These are phyloP conservation scores for Scomberomorus guttatus DNA, from an alignment of 2,797 vertebrate species.

Conservation along the genomic window DNA sequence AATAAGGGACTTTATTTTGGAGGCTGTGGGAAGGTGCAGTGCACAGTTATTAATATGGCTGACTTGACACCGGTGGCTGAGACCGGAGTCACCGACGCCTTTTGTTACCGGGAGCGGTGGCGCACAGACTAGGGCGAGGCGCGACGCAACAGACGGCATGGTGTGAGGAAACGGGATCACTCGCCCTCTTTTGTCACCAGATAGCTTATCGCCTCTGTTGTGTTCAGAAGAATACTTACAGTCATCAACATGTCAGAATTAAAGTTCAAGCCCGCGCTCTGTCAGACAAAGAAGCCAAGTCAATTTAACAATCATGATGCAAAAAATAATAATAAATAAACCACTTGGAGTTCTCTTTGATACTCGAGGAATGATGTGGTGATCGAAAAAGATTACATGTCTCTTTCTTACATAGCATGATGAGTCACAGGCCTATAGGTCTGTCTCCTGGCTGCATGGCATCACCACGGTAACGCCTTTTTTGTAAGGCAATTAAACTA, in stretches of 20 bases:
- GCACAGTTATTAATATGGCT: background rate
- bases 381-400: constrained; percentile 6
- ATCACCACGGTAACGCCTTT: constrained; percentile 71
- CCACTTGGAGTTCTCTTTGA: background rate
- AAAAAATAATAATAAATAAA: too few species aligned
- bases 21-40: background rate
- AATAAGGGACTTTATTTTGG: constrained; percentile 59
- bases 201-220: constrained; percentile 6
- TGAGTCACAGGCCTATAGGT: constrained; percentile 75
- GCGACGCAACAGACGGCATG: constrained; percentile 56
- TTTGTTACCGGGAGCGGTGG: constrained; percentile 79
- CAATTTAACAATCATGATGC: constrained; percentile 18
- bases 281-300: constrained; percentile 20
- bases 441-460: constrained; percentile 69
- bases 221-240: constrained; percentile 1
- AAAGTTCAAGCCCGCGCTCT: constrained; percentile 14
- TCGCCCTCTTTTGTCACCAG: constrained; percentile 71
- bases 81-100: constrained; percentile 71
- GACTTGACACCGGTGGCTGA: constrained; percentile 66
- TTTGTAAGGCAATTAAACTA: constrained; percentile 53
- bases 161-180: constrained; percentile 39
- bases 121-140: constrained; percentile 83
- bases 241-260: background rate
- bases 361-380: constrained; percentile 10
- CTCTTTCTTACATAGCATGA: constrained; percentile 51